phyloP scores from a whole-genome alignment of 2,888 invertebrate species.

The Rhingia rostrata region DNA sequence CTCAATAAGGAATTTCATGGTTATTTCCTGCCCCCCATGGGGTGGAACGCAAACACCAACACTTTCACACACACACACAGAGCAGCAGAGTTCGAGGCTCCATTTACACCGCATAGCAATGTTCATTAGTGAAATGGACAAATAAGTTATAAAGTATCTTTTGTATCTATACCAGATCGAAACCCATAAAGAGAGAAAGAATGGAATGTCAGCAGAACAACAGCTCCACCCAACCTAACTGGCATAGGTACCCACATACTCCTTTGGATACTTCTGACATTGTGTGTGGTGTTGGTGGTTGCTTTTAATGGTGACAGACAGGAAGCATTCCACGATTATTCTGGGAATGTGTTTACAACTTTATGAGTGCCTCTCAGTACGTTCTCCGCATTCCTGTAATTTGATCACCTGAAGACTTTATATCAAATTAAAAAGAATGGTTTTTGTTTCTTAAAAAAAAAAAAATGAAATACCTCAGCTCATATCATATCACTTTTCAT shows the following conservation, averaged over 20 bases:
- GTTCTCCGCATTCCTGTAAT: constrained; percentile 70
- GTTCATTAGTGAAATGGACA: constrained; percentile 72
- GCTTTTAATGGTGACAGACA: constrained; percentile 69
- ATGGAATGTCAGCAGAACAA: constrained; percentile 53
- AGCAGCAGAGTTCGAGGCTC: neutral
- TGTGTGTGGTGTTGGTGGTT: constrained; percentile 36
- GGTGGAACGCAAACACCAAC: constrained; percentile 5
- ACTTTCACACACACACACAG: neutral
- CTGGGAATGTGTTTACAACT: constrained; percentile 61
- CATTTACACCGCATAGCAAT: constrained; percentile 33
- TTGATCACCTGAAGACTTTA: constrained; percentile 68
- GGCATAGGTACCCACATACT: constrained; percentile 1
- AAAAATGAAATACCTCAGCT: constrained; percentile 23
- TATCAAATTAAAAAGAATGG: constrained; percentile 60
- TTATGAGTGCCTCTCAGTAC: constrained; percentile 51
- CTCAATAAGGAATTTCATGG: constrained; percentile 56
- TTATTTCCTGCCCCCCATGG: constrained; percentile 12
- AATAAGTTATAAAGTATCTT: constrained; percentile 64
- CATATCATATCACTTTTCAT: constrained; percentile 61
- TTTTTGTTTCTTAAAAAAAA: constrained; percentile 41
- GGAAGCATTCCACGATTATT: constrained; percentile 73
- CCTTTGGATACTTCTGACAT: constrained; percentile 33
- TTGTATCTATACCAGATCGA: constrained; percentile 40
- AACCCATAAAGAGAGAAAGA: constrained; percentile 31
- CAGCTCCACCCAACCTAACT: constrained; percentile 31